Evolutionary conservation across 2,888 invertebrate species (phyloP).

Genomic region (Scrobipalpa costella): DNA sequence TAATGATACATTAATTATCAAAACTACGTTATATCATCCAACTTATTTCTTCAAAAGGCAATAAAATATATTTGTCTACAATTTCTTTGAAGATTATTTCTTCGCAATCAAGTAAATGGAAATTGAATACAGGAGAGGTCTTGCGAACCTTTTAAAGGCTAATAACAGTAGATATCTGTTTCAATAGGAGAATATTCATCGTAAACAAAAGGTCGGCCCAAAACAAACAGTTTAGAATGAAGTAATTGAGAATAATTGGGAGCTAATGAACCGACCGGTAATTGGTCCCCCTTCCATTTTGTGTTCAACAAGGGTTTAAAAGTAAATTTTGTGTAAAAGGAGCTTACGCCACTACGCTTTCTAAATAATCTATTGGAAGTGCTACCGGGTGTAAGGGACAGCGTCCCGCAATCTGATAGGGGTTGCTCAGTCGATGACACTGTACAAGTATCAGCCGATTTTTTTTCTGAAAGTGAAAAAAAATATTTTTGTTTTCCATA

Average conservation of each 20-base stretch:
- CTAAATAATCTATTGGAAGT: no score
- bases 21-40: neutral
- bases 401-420: no score
- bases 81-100: neutral
- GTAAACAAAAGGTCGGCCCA: neutral
- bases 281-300: neutral
- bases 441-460: no score
- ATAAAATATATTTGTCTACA: neutral
- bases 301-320: neutral
- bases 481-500: no score
- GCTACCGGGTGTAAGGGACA: no score
- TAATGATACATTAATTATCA: neutral
- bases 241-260: neutral
- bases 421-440: no score
- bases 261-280: constrained; percentile 6
- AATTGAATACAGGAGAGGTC: neutral
- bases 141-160: neutral
- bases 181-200: neutral
- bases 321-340: neutral
- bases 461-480: no score
- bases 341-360: neutral
- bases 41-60: neutral
- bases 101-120: constrained; percentile 1
- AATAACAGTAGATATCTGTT: constrained; percentile 2
- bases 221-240: constrained; percentile 5